Evolutionary conservation across 2,888 invertebrate genomes (phyloP).

Genomic region (Drosophila dives): DNA sequence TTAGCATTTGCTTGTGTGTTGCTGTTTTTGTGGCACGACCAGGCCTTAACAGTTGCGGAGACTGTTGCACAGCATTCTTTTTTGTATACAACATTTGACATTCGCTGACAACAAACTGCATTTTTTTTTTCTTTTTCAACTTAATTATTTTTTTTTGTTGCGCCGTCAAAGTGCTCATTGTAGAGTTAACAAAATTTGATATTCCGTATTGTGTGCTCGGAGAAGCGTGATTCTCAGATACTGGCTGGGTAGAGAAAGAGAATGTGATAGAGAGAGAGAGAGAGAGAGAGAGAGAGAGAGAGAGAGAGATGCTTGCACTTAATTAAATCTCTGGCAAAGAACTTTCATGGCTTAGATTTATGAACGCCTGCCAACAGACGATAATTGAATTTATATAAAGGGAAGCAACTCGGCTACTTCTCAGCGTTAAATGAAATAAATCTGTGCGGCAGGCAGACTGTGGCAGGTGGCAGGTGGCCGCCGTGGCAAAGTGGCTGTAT

Average conservation of each 20-base stretch:
- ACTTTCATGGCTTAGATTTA: constrained; percentile 60
- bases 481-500: constrained; percentile 24
- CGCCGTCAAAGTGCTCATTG: constrained; percentile 54
- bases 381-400: constrained; percentile 78
- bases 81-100: constrained; percentile 25
- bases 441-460: constrained; percentile 51
- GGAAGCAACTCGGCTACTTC: constrained; percentile 23
- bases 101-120: constrained; percentile 47
- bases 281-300: not conserved
- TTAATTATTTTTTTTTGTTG: constrained; percentile 1
- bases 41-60: constrained; percentile 44
- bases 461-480: constrained; percentile 20
- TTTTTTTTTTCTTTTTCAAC: constrained; percentile 4
- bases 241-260: not conserved
- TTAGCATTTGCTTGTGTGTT: constrained; percentile 67
- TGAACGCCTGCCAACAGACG: constrained; percentile 70
- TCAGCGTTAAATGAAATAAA: constrained; percentile 70
- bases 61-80: constrained; percentile 31
- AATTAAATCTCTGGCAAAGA: constrained; percentile 64
- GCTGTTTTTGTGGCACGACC: constrained; percentile 46
- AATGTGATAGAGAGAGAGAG: not conserved
- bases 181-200: constrained; percentile 55
- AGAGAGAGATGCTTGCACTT: constrained; percentile 41
- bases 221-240: constrained; percentile 44
- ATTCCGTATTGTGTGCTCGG: constrained; percentile 44